Conservation (phyloP, 2,888 invertebrate species). For the Automeris io region DNA sequence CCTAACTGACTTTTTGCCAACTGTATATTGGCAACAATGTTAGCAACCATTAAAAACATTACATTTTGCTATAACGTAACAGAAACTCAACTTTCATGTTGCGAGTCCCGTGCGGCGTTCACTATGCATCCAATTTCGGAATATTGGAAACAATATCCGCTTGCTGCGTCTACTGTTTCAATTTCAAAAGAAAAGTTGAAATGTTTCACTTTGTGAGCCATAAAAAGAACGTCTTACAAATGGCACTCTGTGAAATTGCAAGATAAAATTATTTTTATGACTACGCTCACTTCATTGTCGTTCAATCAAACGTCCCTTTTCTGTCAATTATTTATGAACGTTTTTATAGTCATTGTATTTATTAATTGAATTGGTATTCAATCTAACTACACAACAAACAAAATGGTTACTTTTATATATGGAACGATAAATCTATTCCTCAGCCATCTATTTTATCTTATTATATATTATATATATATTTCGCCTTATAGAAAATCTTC, state of each 20-base stretch:
- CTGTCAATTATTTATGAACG: conserved; percentile 5
- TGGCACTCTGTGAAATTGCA: conserved; percentile 2
- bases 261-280: conserved; percentile 4
- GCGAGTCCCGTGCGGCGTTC: conserved; percentile 8
- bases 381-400: background rate
- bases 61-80: no score
- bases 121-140: conserved; percentile 35
- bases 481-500: no score
- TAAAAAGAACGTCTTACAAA: background rate
- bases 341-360: conserved; percentile 6
- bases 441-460: no score
- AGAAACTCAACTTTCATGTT: no score
- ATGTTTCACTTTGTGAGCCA: background rate
- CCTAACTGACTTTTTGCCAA: no score
- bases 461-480: no score
- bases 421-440: no score
- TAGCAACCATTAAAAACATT: no score
- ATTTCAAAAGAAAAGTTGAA: conserved; percentile 18
- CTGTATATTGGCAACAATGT: no score
- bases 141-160: conserved; percentile 37
- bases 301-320: background rate
- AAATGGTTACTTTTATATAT: no score
- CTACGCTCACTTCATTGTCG: background rate
- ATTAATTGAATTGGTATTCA: conserved; percentile 4
- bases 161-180: conserved; percentile 19